phyloP scores from a whole-genome alignment of 2,113 vertebrate genomes.

The Xiphorhynchus elegans region DNA sequence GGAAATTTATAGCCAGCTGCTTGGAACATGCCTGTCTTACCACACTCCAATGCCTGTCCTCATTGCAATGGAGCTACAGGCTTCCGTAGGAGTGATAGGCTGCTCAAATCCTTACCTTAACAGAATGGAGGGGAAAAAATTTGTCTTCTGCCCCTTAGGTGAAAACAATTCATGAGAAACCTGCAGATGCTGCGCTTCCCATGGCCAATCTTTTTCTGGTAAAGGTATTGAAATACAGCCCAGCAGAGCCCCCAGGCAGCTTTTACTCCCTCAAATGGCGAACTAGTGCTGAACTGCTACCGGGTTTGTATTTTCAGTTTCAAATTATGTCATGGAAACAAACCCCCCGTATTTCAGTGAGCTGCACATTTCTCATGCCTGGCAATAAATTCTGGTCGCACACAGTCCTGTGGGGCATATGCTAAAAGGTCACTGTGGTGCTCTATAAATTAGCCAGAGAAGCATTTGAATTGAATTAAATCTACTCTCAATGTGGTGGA shows the following conservation, averaged over 20 bases:
- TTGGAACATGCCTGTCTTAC: background rate
- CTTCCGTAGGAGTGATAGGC: background rate
- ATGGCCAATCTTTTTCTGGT: background rate
- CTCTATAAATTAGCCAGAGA: constrained; percentile 62
- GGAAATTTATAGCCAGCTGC: background rate
- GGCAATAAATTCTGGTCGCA: constrained; percentile 61
- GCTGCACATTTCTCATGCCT: constrained; percentile 23
- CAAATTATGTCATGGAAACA: background rate
- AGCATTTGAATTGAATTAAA: constrained; percentile 14
- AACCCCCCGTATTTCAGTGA: background rate
- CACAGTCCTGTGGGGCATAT: background rate
- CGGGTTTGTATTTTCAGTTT: constrained; percentile 46
- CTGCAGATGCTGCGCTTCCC: background rate
- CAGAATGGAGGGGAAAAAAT: fast-evolving
- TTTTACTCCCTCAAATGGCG: constrained; percentile 30
- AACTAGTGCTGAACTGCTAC: constrained; percentile 21
- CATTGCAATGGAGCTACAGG: background rate
- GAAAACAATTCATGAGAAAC: background rate
- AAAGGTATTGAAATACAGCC: constrained; percentile 46
- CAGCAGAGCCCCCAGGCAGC: background rate
- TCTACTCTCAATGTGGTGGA: constrained; percentile 10
- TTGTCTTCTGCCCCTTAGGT: background rate
- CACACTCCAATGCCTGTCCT: background rate
- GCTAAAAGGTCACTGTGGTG: constrained; percentile 68
- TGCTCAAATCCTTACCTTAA: background rate